A percentile compares a stretch with the other conserved stretches of the same genome.
Conservation (phyloP, 2,113 vertebrate species). For the Neodontobutis hainanensis region DNA sequence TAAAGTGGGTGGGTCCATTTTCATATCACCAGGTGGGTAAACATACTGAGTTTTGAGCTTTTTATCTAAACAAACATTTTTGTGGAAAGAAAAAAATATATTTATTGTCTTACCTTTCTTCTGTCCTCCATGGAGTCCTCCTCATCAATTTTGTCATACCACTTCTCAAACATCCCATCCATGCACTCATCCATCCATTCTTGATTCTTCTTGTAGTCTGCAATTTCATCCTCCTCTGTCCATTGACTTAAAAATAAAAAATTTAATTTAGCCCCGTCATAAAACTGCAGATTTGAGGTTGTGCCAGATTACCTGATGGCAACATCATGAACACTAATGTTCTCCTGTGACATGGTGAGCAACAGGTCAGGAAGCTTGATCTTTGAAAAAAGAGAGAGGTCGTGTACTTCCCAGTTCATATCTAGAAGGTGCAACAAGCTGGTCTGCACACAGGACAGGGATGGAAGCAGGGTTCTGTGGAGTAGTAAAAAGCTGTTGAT, state of each 20-base stretch:
- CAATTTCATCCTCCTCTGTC: constrained; percentile 95
- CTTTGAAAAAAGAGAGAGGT: constrained; percentile 88
- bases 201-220: constrained; percentile 93
- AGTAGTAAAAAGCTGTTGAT: constrained; percentile 5
- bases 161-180: constrained; percentile 95
- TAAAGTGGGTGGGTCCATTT: background rate
- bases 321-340: constrained; percentile 93
- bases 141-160: constrained; percentile 95
- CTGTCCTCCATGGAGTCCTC: constrained; percentile 89
- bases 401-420: constrained; percentile 92
- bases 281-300: background rate
- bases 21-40: too few relatives aligned
- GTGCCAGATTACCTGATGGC: constrained; percentile 83
- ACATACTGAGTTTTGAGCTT: too few relatives aligned
- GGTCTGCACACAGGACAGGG: constrained; percentile 93
- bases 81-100: background rate
- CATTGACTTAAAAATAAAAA: constrained; percentile 83
- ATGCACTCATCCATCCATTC: constrained; percentile 98
- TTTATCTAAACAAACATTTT: too few relatives aligned
- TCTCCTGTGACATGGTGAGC: constrained; percentile 91
- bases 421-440: constrained; percentile 91
- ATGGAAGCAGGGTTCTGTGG: constrained; percentile 87
- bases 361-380: constrained; percentile 91
- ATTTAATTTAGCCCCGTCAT: background rate
- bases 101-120: constrained; percentile 85